Percentiles rank a stretch among this genome's conserved stretches.
These are phyloP conservation scores for Cotesia glomerata DNA, from an alignment of 1,140 invertebrate genomes.

Conservation along the genomic window DNA sequence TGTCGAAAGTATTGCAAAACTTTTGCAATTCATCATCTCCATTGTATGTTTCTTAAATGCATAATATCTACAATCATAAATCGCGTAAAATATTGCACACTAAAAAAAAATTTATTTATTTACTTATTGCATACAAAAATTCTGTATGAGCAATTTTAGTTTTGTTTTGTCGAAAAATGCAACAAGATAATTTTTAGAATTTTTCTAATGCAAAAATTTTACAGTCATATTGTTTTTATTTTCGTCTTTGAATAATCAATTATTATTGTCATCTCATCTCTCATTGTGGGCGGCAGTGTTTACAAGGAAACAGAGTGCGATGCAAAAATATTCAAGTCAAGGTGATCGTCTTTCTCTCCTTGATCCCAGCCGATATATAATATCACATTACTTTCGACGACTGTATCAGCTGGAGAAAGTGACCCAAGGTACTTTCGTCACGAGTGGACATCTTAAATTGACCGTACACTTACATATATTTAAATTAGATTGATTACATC, in stretches of 20 bases:
- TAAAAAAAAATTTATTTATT: no score
- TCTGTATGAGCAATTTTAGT: no score
- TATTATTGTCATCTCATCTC: neutral
- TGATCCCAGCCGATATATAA: neutral
- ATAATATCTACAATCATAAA: neutral
- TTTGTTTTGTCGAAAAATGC: no score
- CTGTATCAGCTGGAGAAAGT: slow-evolving; percentile 3
- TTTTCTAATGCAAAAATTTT: neutral
- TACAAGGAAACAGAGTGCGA: neutral
- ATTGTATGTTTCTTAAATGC: neutral
- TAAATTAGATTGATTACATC: neutral
- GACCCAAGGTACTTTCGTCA: slow-evolving; percentile 4
- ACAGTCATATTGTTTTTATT: neutral
- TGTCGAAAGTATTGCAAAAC: slow-evolving; percentile 9
- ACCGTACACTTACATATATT: neutral
- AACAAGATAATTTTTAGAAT: no score
- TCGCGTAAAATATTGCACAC: neutral
- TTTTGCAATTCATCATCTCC: neutral
- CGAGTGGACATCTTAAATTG: neutral
- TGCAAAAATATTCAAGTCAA: neutral
- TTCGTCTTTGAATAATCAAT: neutral
- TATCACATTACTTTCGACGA: slow-evolving; percentile 9
- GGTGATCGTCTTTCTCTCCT: slow-evolving; percentile 6
- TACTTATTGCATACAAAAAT: neutral
- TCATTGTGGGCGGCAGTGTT: neutral